Percentiles rank a stretch among this genome's conserved stretches.
Evolutionary conservation across 2,113 vertebrate genomes (phyloP).

Genomic region (Platycercus adscitus): DNA sequence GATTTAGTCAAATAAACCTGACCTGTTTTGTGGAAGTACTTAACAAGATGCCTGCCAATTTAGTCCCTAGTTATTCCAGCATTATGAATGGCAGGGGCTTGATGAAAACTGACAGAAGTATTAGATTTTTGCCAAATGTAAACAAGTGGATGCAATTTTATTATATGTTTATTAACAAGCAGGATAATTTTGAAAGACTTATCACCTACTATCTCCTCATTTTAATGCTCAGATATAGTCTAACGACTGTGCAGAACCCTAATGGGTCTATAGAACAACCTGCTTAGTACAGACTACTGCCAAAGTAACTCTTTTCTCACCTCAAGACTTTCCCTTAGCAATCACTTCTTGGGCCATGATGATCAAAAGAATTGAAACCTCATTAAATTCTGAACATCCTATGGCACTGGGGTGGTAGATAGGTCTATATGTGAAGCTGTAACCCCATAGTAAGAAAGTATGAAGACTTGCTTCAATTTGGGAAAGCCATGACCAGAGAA

Average conservation of each 20-base stretch:
- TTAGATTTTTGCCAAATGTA: conserved; percentile 12
- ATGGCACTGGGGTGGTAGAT: background rate
- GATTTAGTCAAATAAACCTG: background rate
- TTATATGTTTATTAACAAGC: conserved; percentile 22
- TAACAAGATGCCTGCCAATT: fast-evolving
- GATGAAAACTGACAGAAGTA: conserved; percentile 4
- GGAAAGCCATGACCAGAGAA: background rate
- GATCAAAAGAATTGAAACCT: background rate
- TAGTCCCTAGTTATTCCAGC: background rate
- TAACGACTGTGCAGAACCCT: background rate
- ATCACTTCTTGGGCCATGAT: background rate
- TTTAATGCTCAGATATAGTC: background rate
- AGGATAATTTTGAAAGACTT: background rate
- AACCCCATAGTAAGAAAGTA: background rate
- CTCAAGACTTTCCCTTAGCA: background rate
- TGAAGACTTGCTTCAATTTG: background rate
- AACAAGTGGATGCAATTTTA: background rate
- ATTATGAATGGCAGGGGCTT: background rate
- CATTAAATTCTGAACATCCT: background rate
- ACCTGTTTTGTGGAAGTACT: background rate
- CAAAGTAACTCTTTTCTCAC: background rate
- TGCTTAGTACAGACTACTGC: background rate
- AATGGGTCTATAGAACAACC: background rate
- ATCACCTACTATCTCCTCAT: background rate
- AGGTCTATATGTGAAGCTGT: background rate